A percentile compares a stretch with the other conserved stretches of the same genome.
phyloP scores from a whole-genome alignment of 2,113 vertebrate genomes.

The Dasyprocta punctata region DNA sequence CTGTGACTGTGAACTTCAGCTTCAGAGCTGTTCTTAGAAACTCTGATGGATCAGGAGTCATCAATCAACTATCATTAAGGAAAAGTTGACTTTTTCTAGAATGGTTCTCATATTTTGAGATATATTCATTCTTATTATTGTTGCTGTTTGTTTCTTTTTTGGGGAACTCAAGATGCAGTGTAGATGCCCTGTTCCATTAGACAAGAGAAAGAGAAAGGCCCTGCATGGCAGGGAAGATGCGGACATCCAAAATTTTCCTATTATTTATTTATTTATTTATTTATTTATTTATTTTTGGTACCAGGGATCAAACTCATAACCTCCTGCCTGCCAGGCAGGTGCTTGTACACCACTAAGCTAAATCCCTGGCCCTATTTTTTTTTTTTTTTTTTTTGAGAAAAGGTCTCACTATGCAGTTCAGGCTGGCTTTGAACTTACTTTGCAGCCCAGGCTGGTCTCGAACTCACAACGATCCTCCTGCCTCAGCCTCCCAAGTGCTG shows the following conservation, averaged over 20 bases:
- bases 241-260: constrained; percentile 25
- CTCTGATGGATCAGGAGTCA: background rate
- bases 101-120: background rate
- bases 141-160: background rate
- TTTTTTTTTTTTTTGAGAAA: too few relatives aligned
- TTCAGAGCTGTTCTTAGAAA: background rate
- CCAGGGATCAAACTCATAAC: too few relatives aligned
- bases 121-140: background rate
- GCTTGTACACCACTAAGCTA: too few relatives aligned
- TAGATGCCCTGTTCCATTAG: fast-evolving
- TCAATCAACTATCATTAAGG: background rate
- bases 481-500: too few relatives aligned
- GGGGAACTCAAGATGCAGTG: background rate
- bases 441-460: too few relatives aligned
- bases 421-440: too few relatives aligned
- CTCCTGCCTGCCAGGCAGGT: too few relatives aligned
- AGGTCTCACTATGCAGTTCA: too few relatives aligned
- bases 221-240: background rate
- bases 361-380: too few relatives aligned
- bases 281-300: too few relatives aligned
- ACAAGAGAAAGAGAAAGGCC: background rate
- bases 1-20: fast-evolving
- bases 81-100: background rate
- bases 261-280: too few relatives aligned
- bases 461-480: too few relatives aligned